Base-by-base conservation (phyloP, 2,797 vertebrate genomes). In the Dipus sagitta region DNA sequence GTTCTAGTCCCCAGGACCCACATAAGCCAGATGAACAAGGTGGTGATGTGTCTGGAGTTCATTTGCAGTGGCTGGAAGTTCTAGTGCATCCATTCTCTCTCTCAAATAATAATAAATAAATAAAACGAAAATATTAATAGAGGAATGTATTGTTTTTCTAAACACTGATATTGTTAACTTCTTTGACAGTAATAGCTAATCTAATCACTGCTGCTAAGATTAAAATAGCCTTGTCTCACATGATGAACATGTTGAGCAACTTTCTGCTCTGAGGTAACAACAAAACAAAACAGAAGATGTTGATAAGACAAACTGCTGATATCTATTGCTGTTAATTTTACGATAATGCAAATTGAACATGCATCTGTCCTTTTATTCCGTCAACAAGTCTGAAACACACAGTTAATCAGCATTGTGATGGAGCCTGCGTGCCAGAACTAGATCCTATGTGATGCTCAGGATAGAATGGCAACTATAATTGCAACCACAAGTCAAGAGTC, bases 261-360 rank as follows among this genome's bases (percentile, higher is more conserved):
- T 86, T 94, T 96, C 10, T 18, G 24, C 34, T 84, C 70, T 75
- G 70, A 93, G 42, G 62, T 32, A 24, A 5, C 18, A 62, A 86
- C 17, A 85, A 42, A 72, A 47, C 12, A 11, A 30, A 70, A 52
- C 6, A 52, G 26, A 4, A 21, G 34, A 34, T 12, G 47, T 24
- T 24, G 10, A 6, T 34, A 21, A 32, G 94, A 76, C 81, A 17
- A 17, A 2, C 38, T 81, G 87, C 34, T 91, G 52, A 75, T 87
- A 94, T 90, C 88, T 65, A 20, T 77, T n/a, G 83, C 18, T 94
- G 32, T 87, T 23, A 79, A 6, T 96, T 93, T 96, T 60, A 92
- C 96, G 42, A 74, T 83, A 18, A 76, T 30, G 81, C 60, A 93
- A 96, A 94, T 88, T 74, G 18, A 7, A 13, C 47, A 52, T 54